Evolutionary conservation across 2,888 invertebrate species (phyloP).

Genomic region (Aelia acuminata): DNA sequence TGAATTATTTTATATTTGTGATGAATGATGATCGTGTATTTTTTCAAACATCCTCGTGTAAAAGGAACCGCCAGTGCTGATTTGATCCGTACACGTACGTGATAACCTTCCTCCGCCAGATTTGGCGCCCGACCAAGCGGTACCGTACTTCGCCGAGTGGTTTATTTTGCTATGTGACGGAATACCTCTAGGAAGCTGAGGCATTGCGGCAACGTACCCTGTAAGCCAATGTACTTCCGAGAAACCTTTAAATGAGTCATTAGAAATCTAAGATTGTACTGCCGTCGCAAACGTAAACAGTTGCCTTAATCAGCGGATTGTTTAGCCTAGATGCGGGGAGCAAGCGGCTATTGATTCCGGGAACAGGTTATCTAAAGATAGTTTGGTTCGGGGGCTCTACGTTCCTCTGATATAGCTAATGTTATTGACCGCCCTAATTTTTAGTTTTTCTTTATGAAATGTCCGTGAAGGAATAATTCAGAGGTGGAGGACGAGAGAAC

Average conservation of each 20-base stretch:
- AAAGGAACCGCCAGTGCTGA: neutral
- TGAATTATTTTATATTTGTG: neutral
- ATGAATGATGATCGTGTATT: neutral
- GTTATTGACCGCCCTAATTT: constrained; percentile 14
- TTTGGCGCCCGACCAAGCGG: neutral
- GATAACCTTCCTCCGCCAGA: neutral
- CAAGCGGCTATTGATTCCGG: neutral
- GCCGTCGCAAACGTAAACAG: constrained; percentile 19
- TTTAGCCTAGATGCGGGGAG: constrained; percentile 1
- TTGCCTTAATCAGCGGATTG: constrained; percentile 18
- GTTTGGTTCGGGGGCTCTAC: neutral
- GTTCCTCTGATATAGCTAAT: neutral
- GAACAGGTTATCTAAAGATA: constrained; percentile 32
- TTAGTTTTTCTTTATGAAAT: neutral
- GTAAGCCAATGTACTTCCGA: constrained; percentile 14
- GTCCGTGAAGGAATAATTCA: neutral
- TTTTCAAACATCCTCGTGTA: neutral
- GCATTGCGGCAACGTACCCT: neutral
- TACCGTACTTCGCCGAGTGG: neutral
- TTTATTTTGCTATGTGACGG: constrained; percentile 30
- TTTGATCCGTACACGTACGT: neutral
- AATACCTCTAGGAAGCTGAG: constrained; percentile 7
- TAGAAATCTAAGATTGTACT: constrained; percentile 14
- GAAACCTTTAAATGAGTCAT: constrained; percentile 27
- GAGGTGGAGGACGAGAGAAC: no score